A percentile compares a stretch with the other conserved stretches of the same genome.
Evolutionary conservation across 2,888 invertebrate species (phyloP).

Genomic region (Gonocerus acuteangulatus): DNA sequence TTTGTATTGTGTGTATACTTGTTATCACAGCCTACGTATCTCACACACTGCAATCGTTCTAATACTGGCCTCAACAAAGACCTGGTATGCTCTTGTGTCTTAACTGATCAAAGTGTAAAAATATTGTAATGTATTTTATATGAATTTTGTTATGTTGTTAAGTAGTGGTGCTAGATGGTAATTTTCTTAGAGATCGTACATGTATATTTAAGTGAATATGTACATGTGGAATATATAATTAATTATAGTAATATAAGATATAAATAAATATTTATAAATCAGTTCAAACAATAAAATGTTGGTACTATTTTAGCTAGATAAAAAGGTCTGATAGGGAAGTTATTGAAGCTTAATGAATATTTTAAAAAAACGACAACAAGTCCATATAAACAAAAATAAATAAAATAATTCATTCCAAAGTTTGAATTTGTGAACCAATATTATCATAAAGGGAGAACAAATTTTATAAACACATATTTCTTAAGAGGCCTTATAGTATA

Average conservation of each 20-base stretch:
- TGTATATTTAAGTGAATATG: conserved; percentile 1
- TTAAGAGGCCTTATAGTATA: conserved; percentile 28
- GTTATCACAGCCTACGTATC: not conserved
- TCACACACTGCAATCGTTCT: not conserved
- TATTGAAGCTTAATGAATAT: too few relatives aligned
- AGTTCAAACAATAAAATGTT: conserved; percentile 2
- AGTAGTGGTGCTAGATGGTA: conserved; percentile 30
- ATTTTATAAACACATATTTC: conserved; percentile 22
- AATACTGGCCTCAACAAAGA: conserved; percentile 2
- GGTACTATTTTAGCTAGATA: conserved; percentile 13
- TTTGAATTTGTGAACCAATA: not conserved
- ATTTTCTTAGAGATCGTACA: conserved; percentile 3
- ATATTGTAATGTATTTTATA: conserved; percentile 32
- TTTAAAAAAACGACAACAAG: not conserved
- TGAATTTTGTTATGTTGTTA: conserved; percentile 31
- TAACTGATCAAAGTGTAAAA: conserved; percentile 20
- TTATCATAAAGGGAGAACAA: not conserved
- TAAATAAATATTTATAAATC: not conserved
- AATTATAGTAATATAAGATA: not conserved
- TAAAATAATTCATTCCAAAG: not conserved
- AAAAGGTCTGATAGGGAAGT: conserved; percentile 1
- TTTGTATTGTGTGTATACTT: conserved; percentile 15
- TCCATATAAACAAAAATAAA: not conserved
- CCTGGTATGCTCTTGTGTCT: conserved; percentile 13
- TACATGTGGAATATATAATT: not conserved